Conservation (phyloP, 2,113 vertebrate genomes). For the Esox niger region DNA sequence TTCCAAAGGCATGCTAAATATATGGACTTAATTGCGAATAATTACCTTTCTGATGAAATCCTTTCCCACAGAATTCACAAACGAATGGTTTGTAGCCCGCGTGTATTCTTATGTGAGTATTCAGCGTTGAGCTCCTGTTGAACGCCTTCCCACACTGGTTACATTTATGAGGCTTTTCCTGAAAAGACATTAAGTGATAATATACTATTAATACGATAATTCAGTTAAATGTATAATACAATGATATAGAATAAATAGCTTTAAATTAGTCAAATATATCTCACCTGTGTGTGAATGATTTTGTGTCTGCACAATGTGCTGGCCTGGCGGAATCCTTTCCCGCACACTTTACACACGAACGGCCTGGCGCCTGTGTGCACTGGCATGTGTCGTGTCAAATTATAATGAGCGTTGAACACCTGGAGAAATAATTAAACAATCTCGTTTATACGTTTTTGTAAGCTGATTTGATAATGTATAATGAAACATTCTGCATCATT, state of each 20-base stretch:
- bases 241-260: neutral
- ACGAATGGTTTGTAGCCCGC: conserved; percentile 98
- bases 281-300: conserved; percentile 96
- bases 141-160: conserved; percentile 99
- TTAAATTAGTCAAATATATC: neutral
- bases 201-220: neutral
- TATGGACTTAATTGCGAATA: neutral
- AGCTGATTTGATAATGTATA: neutral
- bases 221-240: neutral
- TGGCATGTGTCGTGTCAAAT: conserved; percentile 97
- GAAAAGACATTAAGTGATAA: neutral
- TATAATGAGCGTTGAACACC: conserved; percentile 98
- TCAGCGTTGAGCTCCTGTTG: conserved; percentile 97
- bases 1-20: neutral
- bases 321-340: conserved; percentile 94
- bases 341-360: conserved; percentile 96
- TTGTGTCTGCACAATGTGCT: conserved; percentile 95
- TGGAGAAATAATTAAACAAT: conserved; percentile 33
- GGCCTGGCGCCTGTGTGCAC: conserved; percentile 96
- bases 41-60: conserved; percentile 99
- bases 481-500: too few relatives aligned
- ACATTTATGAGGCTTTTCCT: conserved; percentile 98
- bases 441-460: neutral
- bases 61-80: conserved; percentile 98
- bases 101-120: conserved; percentile 97